Base-by-base conservation (phyloP, 2,113 vertebrate species). In the Brachypodius melanocephalos region DNA sequence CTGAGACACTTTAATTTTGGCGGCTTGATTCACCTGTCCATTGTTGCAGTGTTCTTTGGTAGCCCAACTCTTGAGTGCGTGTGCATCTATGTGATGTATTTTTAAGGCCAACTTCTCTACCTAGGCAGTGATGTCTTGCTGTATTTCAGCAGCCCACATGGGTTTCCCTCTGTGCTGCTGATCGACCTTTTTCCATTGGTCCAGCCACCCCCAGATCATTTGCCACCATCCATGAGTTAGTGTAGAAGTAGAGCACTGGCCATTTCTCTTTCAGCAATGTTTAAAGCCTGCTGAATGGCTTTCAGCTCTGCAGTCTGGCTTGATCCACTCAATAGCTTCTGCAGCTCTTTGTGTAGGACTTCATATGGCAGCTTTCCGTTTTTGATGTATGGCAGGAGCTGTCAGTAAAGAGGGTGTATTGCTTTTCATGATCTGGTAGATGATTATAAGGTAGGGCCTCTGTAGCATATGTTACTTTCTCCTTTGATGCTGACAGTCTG, bases 171-270 rank as follows among this genome's bases (percentile, higher is more conserved):
- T 75, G 11, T 59, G 34, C 62, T 75, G 20, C 29, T 25, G 18
- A 1, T 32, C 54, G 40, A 34, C 34, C 17, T 75, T 68, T 74
- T 68, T 48, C 19, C 8, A 13, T 31, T 0, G 0, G 9, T 61
- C n/a, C 29, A n/a, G 46, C 8, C 28, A 19, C 3, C 22, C 21
- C 13, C 3, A 10, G 15, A 24, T 32, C 4, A 31, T 46, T 82
- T 67, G 20, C 46, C 0, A 0, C 26, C 8, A 16, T 49, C 17
- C 2, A 2, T 8, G 28, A 52, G 68, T 45, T 29, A 38, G 6
- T 45, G 52, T 25, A 38, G 76, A 31, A 20, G 5, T 42, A 12
- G 42, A 42, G 14, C 9, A 17, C 4, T 43, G 58, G 43, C 28
- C 6, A 5, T 19, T 49, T 57, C 43, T 72, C 26, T 32, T 80